phyloP scores from a whole-genome alignment of 2,888 invertebrate genomes.

The Phaonia tiefii region DNA sequence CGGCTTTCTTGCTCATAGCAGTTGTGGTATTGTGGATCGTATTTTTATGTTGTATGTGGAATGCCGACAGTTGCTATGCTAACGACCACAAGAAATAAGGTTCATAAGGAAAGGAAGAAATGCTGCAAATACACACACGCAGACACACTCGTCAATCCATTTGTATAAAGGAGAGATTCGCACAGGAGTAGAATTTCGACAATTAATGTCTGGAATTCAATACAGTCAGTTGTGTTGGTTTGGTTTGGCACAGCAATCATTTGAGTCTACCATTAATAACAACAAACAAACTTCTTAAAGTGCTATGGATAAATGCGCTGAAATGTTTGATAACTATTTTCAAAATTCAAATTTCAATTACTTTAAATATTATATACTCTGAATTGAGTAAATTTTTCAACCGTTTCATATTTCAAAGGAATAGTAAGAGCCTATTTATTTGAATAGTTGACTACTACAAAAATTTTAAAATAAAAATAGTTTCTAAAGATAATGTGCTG shows the following conservation, averaged over 20 bases:
- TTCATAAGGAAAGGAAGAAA: slow-evolving; percentile 6
- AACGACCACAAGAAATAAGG: slow-evolving; percentile 1
- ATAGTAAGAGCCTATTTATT: too few relatives aligned
- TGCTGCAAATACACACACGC: slow-evolving; percentile 12
- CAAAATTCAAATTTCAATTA: too few relatives aligned
- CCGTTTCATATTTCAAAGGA: too few relatives aligned
- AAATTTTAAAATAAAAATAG: too few relatives aligned
- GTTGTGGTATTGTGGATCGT: slow-evolving; percentile 73
- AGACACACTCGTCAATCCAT: background rate
- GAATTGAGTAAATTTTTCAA: too few relatives aligned
- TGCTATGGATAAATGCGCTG: too few relatives aligned
- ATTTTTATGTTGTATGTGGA: slow-evolving; percentile 74
- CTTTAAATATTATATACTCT: too few relatives aligned
- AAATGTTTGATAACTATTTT: too few relatives aligned
- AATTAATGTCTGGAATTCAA: slow-evolving; percentile 60
- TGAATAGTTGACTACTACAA: too few relatives aligned
- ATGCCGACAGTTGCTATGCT: slow-evolving; percentile 73
- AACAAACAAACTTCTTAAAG: too few relatives aligned
- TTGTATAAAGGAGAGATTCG: background rate
- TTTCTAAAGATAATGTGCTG: too few relatives aligned
- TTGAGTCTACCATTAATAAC: too few relatives aligned
- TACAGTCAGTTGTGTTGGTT: slow-evolving; percentile 43
- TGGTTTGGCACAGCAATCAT: background rate
- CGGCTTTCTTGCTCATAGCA: background rate
- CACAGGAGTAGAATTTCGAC: slow-evolving; percentile 35